Conservation (phyloP, 2,113 vertebrate genomes). For the Ariopsis seemanni region DNA sequence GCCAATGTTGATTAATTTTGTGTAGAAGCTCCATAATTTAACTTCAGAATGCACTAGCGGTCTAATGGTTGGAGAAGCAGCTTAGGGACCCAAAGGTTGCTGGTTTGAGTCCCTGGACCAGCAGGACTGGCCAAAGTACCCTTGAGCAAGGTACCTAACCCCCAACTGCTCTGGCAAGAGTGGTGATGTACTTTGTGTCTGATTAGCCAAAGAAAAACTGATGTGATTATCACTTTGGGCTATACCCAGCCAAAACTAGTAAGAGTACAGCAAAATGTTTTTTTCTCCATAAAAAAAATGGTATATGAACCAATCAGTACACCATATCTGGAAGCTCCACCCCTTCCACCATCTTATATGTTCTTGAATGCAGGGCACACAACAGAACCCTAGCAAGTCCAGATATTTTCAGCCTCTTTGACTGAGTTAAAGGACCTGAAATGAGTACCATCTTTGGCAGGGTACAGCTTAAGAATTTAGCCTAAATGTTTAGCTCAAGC, state of each 20-base stretch:
- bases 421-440: not conserved
- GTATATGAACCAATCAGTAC: not conserved
- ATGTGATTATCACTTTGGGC: too few relatives aligned
- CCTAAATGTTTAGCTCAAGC: not conserved
- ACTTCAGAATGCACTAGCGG: not conserved
- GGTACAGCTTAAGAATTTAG: not conserved
- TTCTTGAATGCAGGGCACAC: not conserved
- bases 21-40: not conserved
- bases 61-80: too few relatives aligned
- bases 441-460: not conserved
- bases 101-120: too few relatives aligned
- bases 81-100: too few relatives aligned
- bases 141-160: too few relatives aligned
- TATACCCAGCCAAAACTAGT: too few relatives aligned
- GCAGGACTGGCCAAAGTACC: too few relatives aligned
- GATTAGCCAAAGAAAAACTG: too few relatives aligned
- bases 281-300: not conserved
- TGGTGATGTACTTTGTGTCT: too few relatives aligned
- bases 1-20: not conserved
- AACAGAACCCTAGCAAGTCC: not conserved
- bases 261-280: not conserved
- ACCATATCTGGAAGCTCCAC: not conserved
- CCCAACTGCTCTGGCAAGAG: too few relatives aligned
- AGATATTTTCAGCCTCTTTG: not conserved
- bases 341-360: not conserved